Evolutionary conservation across 2,888 invertebrate genomes (phyloP).

Genomic region (Ischnus inquisitorius): DNA sequence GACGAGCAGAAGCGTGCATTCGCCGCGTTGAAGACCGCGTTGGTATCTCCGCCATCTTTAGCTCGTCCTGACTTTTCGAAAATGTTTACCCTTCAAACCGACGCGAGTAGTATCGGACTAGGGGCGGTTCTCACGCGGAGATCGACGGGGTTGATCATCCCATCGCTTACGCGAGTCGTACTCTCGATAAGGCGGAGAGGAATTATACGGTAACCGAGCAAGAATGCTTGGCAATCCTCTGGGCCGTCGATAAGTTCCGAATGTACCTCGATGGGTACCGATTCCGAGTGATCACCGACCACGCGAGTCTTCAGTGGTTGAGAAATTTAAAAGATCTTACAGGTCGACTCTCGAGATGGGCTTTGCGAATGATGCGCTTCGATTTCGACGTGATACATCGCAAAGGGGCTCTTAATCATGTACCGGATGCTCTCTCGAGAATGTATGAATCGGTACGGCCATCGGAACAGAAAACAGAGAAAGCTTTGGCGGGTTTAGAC

Average conservation of each 20-base stretch:
- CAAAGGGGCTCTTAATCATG: slow-evolving; percentile 15
- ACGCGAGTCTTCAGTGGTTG: slow-evolving; percentile 71
- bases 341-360: slow-evolving; percentile 46
- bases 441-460: not conserved
- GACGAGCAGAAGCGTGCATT: not conserved
- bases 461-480: not conserved
- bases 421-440: slow-evolving; percentile 13
- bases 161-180: no score
- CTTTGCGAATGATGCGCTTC: slow-evolving; percentile 9
- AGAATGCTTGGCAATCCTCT: no score
- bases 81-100: no score
- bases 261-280: no score
- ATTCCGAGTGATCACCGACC: no score
- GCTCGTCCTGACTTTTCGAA: slow-evolving; percentile 31
- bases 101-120: no score
- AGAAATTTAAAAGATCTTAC: slow-evolving; percentile 69
- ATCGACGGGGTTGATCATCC: no score
- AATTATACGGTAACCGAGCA: no score
- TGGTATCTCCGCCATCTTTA: slow-evolving; percentile 10
- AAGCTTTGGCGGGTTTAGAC: no score
- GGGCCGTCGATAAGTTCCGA: no score
- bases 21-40: not conserved
- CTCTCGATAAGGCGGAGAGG: no score
- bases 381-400: slow-evolving; percentile 17
- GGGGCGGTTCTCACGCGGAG: no score